Percentiles rank a stretch among this genome's conserved stretches.
phyloP scores from a whole-genome alignment of 2,888 invertebrate genomes.

The Automeris io region DNA sequence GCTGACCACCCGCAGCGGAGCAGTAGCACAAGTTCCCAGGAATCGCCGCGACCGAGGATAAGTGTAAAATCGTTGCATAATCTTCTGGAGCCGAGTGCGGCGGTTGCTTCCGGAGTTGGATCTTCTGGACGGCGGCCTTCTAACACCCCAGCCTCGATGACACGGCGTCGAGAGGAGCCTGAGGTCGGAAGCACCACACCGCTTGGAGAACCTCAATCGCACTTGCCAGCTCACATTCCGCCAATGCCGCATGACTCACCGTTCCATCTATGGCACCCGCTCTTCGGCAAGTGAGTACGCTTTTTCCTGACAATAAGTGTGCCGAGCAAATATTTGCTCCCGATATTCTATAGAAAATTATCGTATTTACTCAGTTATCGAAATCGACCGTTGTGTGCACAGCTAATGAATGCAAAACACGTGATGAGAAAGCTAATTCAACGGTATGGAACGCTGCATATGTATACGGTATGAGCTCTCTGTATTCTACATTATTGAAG shows the following conservation, averaged over 20 bases:
- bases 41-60: constrained; percentile 76
- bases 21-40: constrained; percentile 45
- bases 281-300: constrained; percentile 87
- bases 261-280: constrained; percentile 88
- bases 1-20: constrained; percentile 43
- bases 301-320: neutral
- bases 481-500: too few species aligned
- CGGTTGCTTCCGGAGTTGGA: constrained; percentile 47
- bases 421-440: constrained; percentile 1
- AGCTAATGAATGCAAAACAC: neutral
- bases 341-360: neutral
- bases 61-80: constrained; percentile 80
- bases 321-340: neutral
- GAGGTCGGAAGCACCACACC: constrained; percentile 82
- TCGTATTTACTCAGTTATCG: constrained; percentile 1
- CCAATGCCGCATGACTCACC: constrained; percentile 72
- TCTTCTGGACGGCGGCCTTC: constrained; percentile 38
- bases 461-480: too few species aligned
- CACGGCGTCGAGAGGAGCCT: constrained; percentile 72
- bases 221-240: constrained; percentile 41
- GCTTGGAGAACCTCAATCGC: constrained; percentile 65
- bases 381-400: neutral
- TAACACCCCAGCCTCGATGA: constrained; percentile 58
- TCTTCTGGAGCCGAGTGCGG: constrained; percentile 72
- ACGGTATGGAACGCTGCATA: neutral